phyloP scores from a whole-genome alignment of 1,140 invertebrate species.

The Diorhabda elongata region DNA sequence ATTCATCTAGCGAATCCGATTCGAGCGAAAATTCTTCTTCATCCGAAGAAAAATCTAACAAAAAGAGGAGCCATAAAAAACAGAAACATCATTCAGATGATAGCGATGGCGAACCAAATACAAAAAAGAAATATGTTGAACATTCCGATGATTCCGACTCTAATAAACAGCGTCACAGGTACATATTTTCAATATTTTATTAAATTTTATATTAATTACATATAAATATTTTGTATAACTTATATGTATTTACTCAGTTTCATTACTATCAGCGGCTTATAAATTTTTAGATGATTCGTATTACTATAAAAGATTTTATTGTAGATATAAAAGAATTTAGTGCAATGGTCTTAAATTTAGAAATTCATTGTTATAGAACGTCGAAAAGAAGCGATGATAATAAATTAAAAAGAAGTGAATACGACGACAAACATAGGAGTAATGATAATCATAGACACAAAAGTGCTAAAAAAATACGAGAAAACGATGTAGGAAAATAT shows the following conservation, averaged over 20 bases:
- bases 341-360: no score
- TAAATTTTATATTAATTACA: no score
- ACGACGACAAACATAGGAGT: not conserved
- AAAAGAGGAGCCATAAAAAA: not conserved
- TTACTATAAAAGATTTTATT: no score
- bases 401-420: conserved; percentile 13
- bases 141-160: not conserved
- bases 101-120: not conserved
- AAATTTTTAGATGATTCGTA: no score
- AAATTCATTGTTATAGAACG: no score
- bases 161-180: not conserved
- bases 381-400: not conserved
- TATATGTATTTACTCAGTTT: no score
- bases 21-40: not conserved
- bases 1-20: not conserved
- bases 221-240: no score
- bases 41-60: not conserved
- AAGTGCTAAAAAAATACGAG: conserved; percentile 8
- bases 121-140: not conserved
- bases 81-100: not conserved
- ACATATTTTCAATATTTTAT: not conserved
- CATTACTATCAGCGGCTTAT: no score
- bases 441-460: not conserved
- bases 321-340: no score
- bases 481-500: not conserved